A percentile compares a stretch with the other conserved stretches of the same genome.
Evolutionary conservation across 1,140 invertebrate genomes (phyloP).

Genomic region (Lordiphosa collinella): DNA sequence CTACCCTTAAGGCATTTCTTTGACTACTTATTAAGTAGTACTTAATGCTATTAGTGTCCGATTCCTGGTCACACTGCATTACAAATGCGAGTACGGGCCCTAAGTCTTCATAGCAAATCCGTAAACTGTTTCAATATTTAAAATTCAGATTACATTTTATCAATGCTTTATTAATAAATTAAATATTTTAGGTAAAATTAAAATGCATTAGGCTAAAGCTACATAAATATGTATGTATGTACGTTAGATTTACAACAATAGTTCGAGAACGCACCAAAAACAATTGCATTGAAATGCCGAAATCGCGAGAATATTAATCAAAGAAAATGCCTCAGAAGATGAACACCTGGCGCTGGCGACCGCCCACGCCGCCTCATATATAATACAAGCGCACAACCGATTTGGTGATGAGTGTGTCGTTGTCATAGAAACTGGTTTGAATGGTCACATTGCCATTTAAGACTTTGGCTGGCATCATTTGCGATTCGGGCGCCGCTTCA

Average conservation of each 20-base stretch:
- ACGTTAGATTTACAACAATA: conserved; percentile 28
- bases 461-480: conserved; percentile 99
- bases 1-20: too few species aligned
- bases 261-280: conserved; percentile 51
- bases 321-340: conserved; percentile 17
- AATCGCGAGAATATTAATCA: conserved; percentile 12
- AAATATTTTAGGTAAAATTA: conserved; percentile 46
- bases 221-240: conserved; percentile 15
- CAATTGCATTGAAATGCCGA: conserved; percentile 65
- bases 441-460: conserved; percentile 99
- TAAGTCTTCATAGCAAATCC: not conserved
- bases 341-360: conserved; percentile 15
- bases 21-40: too few species aligned
- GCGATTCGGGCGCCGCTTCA: conserved; percentile 98
- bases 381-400: conserved; percentile 98
- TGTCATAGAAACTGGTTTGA: conserved; percentile 99
- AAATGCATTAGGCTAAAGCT: conserved; percentile 66
- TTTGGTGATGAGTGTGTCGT: conserved; percentile 95
- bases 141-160: conserved; percentile 42
- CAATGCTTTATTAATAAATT: conserved; percentile 52
- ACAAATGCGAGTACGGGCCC: too few species aligned
- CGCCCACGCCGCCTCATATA: conserved; percentile 82
- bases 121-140: not conserved
- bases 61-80: too few species aligned
- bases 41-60: too few species aligned